Percentiles rank a stretch among this genome's conserved stretches.
These are phyloP conservation scores for Centruroides vittatus DNA, from an alignment of 1,140 invertebrate genomes.

Conservation along the genomic window DNA sequence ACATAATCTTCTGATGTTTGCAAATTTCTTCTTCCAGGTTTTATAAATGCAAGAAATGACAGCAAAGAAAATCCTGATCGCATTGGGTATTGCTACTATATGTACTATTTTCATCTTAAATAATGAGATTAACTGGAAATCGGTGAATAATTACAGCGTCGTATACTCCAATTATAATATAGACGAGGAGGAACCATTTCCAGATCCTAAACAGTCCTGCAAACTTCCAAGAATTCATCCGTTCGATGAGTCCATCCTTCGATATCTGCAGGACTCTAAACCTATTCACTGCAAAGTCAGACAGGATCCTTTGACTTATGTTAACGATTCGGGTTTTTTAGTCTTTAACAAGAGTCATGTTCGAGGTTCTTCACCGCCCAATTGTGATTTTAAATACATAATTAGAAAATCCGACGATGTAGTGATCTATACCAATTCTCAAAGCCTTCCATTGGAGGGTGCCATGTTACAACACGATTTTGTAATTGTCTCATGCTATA, in stretches of 20 bases:
- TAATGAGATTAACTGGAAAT: no score
- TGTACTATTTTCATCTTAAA: no score
- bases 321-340: constrained; percentile 1
- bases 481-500: constrained; percentile 14
- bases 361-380: not conserved
- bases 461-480: constrained; percentile 2
- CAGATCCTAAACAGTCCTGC: not conserved
- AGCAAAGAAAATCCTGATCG: no score
- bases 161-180: no score
- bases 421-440: not conserved
- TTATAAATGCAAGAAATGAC: no score
- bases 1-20: no score
- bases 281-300: constrained; percentile 7
- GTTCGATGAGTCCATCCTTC: constrained; percentile 10
- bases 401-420: not conserved
- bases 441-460: not conserved
- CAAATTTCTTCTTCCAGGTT: no score
- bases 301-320: constrained; percentile 1
- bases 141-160: no score
- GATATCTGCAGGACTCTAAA: constrained; percentile 1
- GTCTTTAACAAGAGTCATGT: constrained; percentile 3
- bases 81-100: no score
- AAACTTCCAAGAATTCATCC: constrained; percentile 13
- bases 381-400: constrained; percentile 4
- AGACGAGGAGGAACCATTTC: not conserved